Evolutionary conservation across 2,113 vertebrate genomes (phyloP).

Genomic region (Pseudolaguvia tuberculata): DNA sequence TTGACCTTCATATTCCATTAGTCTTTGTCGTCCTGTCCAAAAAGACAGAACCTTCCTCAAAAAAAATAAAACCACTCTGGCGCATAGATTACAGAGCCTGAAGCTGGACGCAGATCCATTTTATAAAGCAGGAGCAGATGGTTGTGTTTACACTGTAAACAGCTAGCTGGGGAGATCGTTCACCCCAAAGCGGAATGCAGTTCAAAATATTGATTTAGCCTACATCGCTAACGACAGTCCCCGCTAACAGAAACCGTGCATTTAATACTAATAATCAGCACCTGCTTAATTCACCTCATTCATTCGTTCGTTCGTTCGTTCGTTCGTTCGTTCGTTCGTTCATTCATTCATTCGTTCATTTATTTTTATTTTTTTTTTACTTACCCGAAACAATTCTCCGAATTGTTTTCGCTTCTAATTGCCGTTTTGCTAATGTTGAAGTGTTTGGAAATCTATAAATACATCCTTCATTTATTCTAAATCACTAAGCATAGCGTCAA

Average conservation of each 20-base stretch:
- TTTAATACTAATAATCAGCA: background rate
- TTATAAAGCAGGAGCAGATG: constrained; percentile 20
- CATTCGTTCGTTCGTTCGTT: no score
- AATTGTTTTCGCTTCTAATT: no score
- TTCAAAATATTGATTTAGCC: constrained; percentile 24
- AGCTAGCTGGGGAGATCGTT: constrained; percentile 21
- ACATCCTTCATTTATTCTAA: no score
- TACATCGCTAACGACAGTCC: background rate
- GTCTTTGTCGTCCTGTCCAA: constrained; percentile 1
- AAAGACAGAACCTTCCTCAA: background rate
- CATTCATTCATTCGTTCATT: no score
- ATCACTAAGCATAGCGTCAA: no score
- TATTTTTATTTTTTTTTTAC: no score
- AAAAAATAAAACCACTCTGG: background rate
- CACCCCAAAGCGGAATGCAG: constrained; percentile 9
- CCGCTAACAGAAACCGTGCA: background rate
- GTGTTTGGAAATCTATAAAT: no score
- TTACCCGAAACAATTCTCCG: no score
- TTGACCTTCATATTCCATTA: constrained; percentile 18
- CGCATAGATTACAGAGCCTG: constrained; percentile 13
- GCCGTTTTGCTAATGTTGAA: no score
- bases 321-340: no score
- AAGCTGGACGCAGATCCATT: constrained; percentile 5
- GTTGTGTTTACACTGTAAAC: constrained; percentile 24
- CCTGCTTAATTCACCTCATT: background rate